Base-by-base conservation (phyloP, 2,797 vertebrate genomes). In the Yasuhikotakia modesta region DNA sequence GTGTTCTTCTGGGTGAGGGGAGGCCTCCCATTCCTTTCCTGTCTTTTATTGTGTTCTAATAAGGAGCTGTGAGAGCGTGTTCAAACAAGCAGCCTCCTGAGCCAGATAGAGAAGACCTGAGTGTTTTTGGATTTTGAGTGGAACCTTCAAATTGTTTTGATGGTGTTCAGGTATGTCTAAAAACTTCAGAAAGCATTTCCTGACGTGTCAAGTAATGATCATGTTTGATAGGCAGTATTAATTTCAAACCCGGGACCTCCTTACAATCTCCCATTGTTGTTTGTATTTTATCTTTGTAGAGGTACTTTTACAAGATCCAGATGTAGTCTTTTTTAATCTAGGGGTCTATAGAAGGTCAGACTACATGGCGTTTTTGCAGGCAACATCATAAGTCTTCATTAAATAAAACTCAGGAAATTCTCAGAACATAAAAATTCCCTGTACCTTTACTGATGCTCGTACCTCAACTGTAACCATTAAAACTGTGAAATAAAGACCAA, bases 11-110 rank as follows among this genome's bases (percentile, higher is more conserved):
- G 61, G 69, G 70, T 63, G 66, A 83, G 50, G 46, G 63, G 76
- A 73, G 81, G 24, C 69, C 73, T 85, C 46, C 67, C 64, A 75
- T 81, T 85, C 73, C 82, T 81, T 70, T 81, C 69, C 79, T 86
- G 86, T 76, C 76, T 67, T 82, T 80, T 85, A 82, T 86, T 88
- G 80, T 84, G 55, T 79, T 84, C 81, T 82, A 86, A 87, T 86
- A 85, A 78, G 80, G 72, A 58, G 21, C 30, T 70, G 72, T 50
- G 74, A 60, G 78, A 82, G 76, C 82, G 22, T 81, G 87, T 75
- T 82, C 78, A 76, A 80, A 80, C 88, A 84, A 22, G 86, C 85
- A 65, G 53, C 1, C 78, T 71, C 24, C 48, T 76, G 57, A 73
- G 66, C 50, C 35, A 79, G 71, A 76, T 64, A 45, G 24, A 17